These are phyloP conservation scores for Istiophorus platypterus DNA, from an alignment of 2,113 vertebrate genomes.

Conservation along the genomic window DNA sequence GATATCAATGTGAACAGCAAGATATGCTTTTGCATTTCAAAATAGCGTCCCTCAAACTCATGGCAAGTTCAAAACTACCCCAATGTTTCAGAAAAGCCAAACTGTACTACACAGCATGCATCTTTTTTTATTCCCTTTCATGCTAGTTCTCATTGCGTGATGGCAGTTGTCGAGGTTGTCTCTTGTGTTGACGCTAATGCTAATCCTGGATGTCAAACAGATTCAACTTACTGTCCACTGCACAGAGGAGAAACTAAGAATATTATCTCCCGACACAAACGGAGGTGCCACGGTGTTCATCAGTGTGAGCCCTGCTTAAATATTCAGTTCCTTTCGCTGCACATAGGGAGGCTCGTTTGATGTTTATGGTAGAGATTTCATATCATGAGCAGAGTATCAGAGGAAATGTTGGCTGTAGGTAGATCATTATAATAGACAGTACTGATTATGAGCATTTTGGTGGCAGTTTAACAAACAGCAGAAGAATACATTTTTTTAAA, in stretches of 20 bases:
- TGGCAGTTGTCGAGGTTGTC: conserved; percentile 67
- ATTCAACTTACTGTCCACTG: conserved; percentile 75
- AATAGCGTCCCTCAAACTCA: conserved; percentile 57
- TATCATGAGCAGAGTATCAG: conserved; percentile 54
- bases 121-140: conserved; percentile 21
- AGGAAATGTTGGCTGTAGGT: conserved; percentile 34
- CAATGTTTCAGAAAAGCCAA: conserved; percentile 41
- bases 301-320: conserved; percentile 67
- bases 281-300: conserved; percentile 57
- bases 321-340: conserved; percentile 45
- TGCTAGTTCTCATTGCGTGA: conserved; percentile 28
- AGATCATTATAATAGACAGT: conserved; percentile 46
- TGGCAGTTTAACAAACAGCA: conserved; percentile 25
- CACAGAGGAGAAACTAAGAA: conserved; percentile 68
- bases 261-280: conserved; percentile 73
- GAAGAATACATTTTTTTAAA: background rate
- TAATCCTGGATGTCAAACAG: conserved; percentile 73
- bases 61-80: conserved; percentile 48
- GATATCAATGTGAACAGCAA: conserved; percentile 52
- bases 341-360: conserved; percentile 54
- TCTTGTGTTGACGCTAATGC: conserved; percentile 75
- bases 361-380: conserved; percentile 61
- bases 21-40: conserved; percentile 48
- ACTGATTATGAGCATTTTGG: conserved; percentile 40
- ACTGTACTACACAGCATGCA: conserved; percentile 41